Base-by-base conservation (phyloP, 2,888 invertebrate genomes). In the Netelia virgata region DNA sequence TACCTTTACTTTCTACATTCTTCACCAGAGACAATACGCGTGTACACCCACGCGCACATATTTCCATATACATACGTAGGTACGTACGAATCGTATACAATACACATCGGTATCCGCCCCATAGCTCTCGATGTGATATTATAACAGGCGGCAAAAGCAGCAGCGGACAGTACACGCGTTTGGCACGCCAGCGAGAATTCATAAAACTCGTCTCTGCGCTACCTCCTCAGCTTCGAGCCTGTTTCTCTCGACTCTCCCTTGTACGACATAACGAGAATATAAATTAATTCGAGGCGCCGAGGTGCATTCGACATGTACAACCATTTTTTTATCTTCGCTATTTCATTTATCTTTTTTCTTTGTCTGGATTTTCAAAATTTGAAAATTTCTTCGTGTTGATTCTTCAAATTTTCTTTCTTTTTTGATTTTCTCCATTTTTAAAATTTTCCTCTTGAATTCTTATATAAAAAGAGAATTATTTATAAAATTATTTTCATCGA, bases 1-100 rank as follows among this genome's bases (percentile, higher is more conserved):
- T 84, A 91, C 91, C 91, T 91, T 92, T 92, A 92, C 93, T 93
- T 93, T 93, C 93, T 93, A 93, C 93, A 93, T 93, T 93, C 92
- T 92, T 89, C 86, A 82, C 87, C 53, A 3, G 90, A 88, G 80
- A 87, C 91, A 93, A 92, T 92, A 93, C 92, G 92, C 87, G 85
- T 90, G 88, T 89, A 90, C 91, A 91, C 90, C 90, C 88, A 90
- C 91, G 88, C 88, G 86, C 73, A 72, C 63, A 68, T 76, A 75
- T 68, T 63, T 55, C 11, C 23, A 28, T 66, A 28, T 50, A 36
- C 41, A 16, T 69, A 53, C 47, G 47, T 66, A 50, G 50, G 16
- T 73, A 70, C 70, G 77, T 78, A 20, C 63, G 36, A 36, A 64
- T 73, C 20, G 16, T 43, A 43, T 59, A 63, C 63, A 63, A 74